Conservation (phyloP, 2,113 vertebrate genomes). For the Alectura lathami region DNA sequence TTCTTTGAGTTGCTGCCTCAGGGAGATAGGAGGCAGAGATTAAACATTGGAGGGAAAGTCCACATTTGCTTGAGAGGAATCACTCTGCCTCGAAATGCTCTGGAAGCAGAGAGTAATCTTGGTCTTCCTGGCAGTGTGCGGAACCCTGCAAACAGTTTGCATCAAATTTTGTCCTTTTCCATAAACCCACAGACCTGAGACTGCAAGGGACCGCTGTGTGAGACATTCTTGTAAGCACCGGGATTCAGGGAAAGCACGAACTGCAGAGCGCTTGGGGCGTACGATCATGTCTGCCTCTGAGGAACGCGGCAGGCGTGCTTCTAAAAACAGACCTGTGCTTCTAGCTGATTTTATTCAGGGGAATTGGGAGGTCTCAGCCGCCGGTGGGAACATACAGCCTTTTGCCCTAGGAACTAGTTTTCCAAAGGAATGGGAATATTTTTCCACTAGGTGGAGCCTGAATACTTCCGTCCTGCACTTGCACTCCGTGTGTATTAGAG, state of each 20-base stretch:
- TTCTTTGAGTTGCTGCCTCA: slow-evolving; percentile 48
- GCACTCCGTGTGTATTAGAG: not conserved
- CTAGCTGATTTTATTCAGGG: not conserved
- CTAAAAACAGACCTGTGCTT: not conserved
- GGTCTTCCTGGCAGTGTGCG: not conserved
- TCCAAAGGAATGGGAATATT: not conserved
- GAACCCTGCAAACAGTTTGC: not conserved
- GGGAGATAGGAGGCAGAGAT: slow-evolving; percentile 41
- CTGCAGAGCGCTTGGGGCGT: not conserved
- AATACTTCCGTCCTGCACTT: slow-evolving; percentile 25
- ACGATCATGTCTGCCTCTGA: not conserved
- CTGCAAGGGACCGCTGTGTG: accelerated
- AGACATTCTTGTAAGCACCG: accelerated
- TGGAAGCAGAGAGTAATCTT: not conserved
- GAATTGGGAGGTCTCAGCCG: not conserved
- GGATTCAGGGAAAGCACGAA: not conserved
- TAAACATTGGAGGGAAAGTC: slow-evolving; percentile 9
- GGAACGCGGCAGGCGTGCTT: not conserved
- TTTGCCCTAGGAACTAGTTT: not conserved
- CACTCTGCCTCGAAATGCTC: not conserved
- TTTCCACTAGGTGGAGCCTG: slow-evolving; percentile 76
- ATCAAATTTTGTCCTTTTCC: not conserved
- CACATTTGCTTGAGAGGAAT: not conserved
- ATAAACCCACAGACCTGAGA: not conserved
- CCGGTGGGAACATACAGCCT: accelerated